A percentile compares a stretch with the other conserved stretches of the same genome.
Evolutionary conservation across 2,113 vertebrate species (phyloP).

Genomic region (Mobula birostris): DNA sequence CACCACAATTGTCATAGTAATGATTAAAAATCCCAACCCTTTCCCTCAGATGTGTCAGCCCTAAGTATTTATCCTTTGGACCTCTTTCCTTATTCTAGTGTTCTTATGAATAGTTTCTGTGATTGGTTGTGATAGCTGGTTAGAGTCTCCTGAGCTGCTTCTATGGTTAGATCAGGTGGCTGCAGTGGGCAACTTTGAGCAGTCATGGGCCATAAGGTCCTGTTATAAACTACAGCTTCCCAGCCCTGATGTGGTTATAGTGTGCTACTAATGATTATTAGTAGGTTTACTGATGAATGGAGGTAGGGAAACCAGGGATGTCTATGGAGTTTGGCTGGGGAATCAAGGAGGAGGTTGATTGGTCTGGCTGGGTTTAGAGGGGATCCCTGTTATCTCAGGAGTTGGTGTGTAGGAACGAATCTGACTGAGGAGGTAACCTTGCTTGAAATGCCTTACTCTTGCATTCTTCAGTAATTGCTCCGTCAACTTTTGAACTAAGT

Average conservation of each 20-base stretch:
- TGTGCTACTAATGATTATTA: too few relatives aligned
- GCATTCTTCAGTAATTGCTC: conserved; percentile 50
- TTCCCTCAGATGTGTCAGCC: too few relatives aligned
- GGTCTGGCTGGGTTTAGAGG: background rate
- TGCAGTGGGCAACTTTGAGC: background rate
- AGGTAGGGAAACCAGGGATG: too few relatives aligned
- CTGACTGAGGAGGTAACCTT: background rate
- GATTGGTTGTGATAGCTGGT: background rate
- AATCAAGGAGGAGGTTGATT: too few relatives aligned
- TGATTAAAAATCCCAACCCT: background rate
- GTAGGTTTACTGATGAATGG: too few relatives aligned
- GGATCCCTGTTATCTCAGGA: background rate
- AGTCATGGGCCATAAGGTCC: background rate
- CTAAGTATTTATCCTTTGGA: too few relatives aligned
- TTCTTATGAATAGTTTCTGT: background rate
- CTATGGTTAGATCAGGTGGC: background rate
- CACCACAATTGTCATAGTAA: background rate
- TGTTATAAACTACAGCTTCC: background rate
- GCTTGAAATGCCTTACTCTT: conserved; percentile 48
- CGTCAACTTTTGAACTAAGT: conserved; percentile 35
- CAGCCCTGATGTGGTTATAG: too few relatives aligned
- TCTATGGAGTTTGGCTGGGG: too few relatives aligned
- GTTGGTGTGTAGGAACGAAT: background rate
- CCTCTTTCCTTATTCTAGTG: background rate
- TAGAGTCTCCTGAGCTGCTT: background rate